These are phyloP conservation scores for Mallotus villosus DNA, from an alignment of 2,797 vertebrate genomes.

Conservation along the genomic window DNA sequence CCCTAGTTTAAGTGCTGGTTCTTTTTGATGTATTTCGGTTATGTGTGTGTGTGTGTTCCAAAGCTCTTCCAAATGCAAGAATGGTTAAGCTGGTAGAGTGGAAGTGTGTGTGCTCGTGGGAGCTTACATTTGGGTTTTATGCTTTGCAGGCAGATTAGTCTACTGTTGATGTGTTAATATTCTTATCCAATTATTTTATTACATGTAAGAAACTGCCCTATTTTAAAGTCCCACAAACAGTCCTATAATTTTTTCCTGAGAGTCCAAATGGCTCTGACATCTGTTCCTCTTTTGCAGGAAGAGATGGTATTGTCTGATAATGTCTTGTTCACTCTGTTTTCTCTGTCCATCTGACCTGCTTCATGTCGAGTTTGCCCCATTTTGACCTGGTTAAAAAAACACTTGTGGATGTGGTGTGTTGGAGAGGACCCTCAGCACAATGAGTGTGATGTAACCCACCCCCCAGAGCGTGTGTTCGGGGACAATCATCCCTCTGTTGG, in stretches of 20 bases:
- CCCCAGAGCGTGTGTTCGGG: conserved; percentile 5
- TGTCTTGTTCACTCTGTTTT: conserved; percentile 1
- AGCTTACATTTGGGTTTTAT: neutral
- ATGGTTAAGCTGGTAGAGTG: conserved; percentile 13
- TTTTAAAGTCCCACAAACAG: conserved; percentile 37
- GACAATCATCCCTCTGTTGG: conserved; percentile 18
- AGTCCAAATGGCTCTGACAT: conserved; percentile 17
- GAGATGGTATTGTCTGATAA: neutral
- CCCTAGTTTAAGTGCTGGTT: conserved; percentile 27
- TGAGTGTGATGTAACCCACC: conserved; percentile 20
- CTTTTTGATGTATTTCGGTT: conserved; percentile 39
- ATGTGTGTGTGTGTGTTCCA: conserved; percentile 25
- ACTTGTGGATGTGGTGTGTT: conserved; percentile 24
- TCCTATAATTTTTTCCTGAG: conserved; percentile 15
- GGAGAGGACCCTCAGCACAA: conserved; percentile 20
- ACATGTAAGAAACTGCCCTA: conserved; percentile 21
- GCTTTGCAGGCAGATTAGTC: neutral
- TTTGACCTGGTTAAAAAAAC: neutral
- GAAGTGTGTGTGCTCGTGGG: neutral
- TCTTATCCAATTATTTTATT: conserved; percentile 35
- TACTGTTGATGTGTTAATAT: neutral
- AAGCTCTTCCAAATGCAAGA: conserved; percentile 11
- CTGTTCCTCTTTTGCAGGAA: conserved; percentile 9
- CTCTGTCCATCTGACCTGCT: conserved; percentile 20
- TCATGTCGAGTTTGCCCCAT: neutral